Base-by-base conservation (phyloP, 1,140 invertebrate genomes). In the Phymorhynchus buccinoides region DNA sequence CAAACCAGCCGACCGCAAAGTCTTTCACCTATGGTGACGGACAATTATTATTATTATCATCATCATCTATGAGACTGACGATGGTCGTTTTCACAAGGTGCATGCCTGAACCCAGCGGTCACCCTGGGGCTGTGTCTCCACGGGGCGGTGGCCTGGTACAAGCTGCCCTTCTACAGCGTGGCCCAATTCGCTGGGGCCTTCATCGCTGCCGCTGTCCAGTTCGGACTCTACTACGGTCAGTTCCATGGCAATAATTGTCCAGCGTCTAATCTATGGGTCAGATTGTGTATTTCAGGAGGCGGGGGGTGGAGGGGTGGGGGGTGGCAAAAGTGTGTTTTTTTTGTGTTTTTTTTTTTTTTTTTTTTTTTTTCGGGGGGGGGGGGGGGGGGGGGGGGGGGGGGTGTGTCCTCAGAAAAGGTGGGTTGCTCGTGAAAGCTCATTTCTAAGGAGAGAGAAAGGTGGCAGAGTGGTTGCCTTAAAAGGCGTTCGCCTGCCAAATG, bases 61-160 rank as follows among this genome's bases (percentile, higher is more conserved):
- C n/a, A n/a, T n/a, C n/a, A n/a, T n/a, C n/a, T n/a, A n/a, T n/a
- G n/a, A n/a, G n/a, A n/a, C n/a, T n/a, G n/a, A n/a, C n/a, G n/a
- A n/a, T n/a, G n/a, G n/a, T n/a, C n/a, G n/a, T n/a, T n/a, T n/a
- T n/a, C n/a, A n/a, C n/a, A n/a, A 94, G 95, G 94, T 81, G 94
- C 91, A 0, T 94, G 94, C 88, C 86, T 95, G 18, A 95, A 95
- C 89, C 95, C 95, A 14, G 94, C 94, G n/a, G 94, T 95, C 7
- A 93, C 94, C 0, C 84, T 95, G n/a, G 94, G 93, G n/a, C 88
- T 94, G 83, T 93, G 92, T 44, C 84, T 93, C 18, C 86, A 94
- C 32, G 93, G 94, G 3, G 91, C 91, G 82, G 89, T 94, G 35
- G 84, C 88, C 3, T 94, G 93, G 91, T 86, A 87, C n/a, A 93